Evolutionary conservation across 2,888 invertebrate genomes (phyloP).

Genomic region (Leucophenga montana): DNA sequence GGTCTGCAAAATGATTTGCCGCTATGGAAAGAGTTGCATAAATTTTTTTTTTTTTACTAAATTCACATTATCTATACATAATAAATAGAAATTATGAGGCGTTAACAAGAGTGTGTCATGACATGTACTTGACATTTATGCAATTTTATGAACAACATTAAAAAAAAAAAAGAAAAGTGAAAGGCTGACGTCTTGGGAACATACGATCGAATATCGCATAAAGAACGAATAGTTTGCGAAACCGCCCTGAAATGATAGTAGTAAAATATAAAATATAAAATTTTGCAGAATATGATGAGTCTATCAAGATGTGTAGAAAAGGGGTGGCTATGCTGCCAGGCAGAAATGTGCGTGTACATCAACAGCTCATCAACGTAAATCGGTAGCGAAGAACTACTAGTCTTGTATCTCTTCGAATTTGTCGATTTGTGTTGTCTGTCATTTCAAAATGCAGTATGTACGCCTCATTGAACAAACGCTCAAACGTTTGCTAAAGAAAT

Average conservation of each 20-base stretch:
- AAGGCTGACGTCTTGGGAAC: constrained; percentile 6
- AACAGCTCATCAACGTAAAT: constrained; percentile 28
- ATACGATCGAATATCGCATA: neutral
- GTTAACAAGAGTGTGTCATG: constrained; percentile 65
- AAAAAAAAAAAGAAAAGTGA: constrained; percentile 32
- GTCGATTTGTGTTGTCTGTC: constrained; percentile 3
- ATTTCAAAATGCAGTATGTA: constrained; percentile 55
- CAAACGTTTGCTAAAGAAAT: neutral
- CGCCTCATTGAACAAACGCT: constrained; percentile 57
- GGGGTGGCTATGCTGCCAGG: constrained; percentile 46
- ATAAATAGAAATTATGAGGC: constrained; percentile 61
- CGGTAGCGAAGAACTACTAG: constrained; percentile 46
- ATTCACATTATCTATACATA: neutral
- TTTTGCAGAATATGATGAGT: constrained; percentile 50
- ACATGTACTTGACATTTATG: constrained; percentile 64
- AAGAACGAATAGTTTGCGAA: neutral
- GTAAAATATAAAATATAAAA: too few species aligned
- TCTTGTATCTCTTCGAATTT: neutral
- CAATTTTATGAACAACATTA: constrained; percentile 54
- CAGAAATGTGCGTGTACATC: constrained; percentile 31
- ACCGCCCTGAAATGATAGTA: neutral
- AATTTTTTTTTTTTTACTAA: neutral
- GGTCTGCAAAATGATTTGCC: too few species aligned
- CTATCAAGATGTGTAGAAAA: constrained; percentile 59
- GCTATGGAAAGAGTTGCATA: too few species aligned